phyloP scores from a whole-genome alignment of 1,140 invertebrate species.

The Eumaeus atala region DNA sequence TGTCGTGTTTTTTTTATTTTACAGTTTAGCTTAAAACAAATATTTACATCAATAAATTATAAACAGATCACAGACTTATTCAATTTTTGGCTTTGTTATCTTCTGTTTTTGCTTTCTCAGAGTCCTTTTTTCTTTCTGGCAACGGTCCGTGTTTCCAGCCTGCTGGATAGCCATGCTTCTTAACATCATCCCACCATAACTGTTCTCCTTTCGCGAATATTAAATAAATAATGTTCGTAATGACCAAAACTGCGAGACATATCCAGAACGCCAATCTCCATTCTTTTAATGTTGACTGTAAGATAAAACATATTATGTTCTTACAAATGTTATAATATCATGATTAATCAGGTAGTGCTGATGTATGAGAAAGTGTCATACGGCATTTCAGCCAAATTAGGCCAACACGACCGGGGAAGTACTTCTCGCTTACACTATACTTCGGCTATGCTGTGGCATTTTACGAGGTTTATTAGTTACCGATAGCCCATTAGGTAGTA shows the following conservation, averaged over 20 bases:
- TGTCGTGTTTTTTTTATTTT: conserved; percentile 1
- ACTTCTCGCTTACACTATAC: too few species aligned
- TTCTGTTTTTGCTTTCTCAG: conserved; percentile 37
- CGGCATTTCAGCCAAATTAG: too few species aligned
- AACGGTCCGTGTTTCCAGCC: conserved; percentile 56
- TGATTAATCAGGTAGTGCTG: too few species aligned
- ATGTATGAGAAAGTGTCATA: too few species aligned
- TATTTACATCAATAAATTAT: conserved; percentile 17
- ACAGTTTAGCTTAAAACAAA: conserved; percentile 14
- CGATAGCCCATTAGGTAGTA: too few species aligned
- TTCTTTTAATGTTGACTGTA: conserved; percentile 80
- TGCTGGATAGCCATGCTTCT: conserved; percentile 50
- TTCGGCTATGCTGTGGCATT: too few species aligned
- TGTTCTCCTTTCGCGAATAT: conserved; percentile 81
- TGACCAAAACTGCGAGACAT: conserved; percentile 79
- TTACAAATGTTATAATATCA: too few species aligned
- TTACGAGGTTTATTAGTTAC: too few species aligned
- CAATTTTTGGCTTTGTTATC: conserved; percentile 35
- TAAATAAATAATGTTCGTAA: conserved; percentile 83
- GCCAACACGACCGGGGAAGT: too few species aligned
- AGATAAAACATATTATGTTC: conserved; percentile 38
- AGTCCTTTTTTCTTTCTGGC: conserved; percentile 33
- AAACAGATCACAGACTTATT: conserved; percentile 15
- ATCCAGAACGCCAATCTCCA: conserved; percentile 91
- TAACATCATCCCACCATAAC: conserved; percentile 80